Evolutionary conservation across 2,888 invertebrate genomes (phyloP).

Genomic region (Drosophila paramelanica): DNA sequence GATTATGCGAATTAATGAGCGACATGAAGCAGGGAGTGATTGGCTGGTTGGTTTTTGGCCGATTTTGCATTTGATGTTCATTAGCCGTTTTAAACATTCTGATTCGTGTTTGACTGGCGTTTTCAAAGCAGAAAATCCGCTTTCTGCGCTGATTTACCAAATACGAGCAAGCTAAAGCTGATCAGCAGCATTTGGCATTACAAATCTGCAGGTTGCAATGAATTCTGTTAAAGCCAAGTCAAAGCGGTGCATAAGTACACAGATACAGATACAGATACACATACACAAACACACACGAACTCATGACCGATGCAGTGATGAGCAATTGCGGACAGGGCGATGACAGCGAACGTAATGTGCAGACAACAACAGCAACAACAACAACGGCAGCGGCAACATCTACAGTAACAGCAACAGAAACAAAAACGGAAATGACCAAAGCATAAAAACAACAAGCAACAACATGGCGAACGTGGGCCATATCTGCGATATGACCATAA

Average conservation of each 20-base stretch:
- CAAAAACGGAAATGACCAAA: constrained; percentile 78
- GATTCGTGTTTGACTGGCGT: constrained; percentile 52
- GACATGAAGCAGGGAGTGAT: constrained; percentile 11
- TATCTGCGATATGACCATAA: constrained; percentile 57
- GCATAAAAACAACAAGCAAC: constrained; percentile 61
- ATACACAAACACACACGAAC: neutral
- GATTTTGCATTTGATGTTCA: constrained; percentile 70
- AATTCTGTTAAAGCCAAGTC: constrained; percentile 19
- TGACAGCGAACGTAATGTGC: constrained; percentile 68
- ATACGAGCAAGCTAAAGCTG: constrained; percentile 22
- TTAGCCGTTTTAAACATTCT: constrained; percentile 57
- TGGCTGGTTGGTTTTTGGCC: constrained; percentile 18
- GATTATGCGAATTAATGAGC: constrained; percentile 78
- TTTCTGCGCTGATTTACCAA: constrained; percentile 29
- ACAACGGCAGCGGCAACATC: constrained; percentile 4
- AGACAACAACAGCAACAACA: constrained; percentile 27
- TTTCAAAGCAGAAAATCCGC: constrained; percentile 37
- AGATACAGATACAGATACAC: neutral
- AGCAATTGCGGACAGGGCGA: constrained; percentile 63
- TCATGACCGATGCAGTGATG: constrained; percentile 52
- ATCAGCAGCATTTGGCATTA: constrained; percentile 12
- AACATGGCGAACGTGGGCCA: constrained; percentile 38
- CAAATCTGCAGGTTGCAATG: constrained; percentile 17
- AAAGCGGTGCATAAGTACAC: neutral
- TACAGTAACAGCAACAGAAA: constrained; percentile 29